phyloP scores from a whole-genome alignment of 2,888 invertebrate genomes.

The Mellilla xanthometata region DNA sequence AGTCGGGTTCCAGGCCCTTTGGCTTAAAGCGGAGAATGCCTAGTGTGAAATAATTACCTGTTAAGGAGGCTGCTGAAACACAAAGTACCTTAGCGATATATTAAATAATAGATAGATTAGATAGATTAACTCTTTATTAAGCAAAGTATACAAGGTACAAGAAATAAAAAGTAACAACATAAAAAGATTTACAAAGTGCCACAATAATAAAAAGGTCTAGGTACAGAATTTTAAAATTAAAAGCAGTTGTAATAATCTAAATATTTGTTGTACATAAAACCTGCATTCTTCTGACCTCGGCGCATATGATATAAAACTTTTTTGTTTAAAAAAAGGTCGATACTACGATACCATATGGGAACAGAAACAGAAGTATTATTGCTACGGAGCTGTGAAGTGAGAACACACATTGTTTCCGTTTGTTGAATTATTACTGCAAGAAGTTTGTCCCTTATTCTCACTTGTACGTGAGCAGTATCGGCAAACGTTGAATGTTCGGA shows the following conservation, averaged over 20 bases:
- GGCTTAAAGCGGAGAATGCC: too few relatives aligned
- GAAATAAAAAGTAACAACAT: too few relatives aligned
- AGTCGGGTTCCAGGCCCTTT: too few relatives aligned
- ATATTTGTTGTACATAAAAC: constrained; percentile 1
- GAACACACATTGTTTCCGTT: constrained; percentile 50
- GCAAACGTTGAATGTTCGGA: constrained; percentile 28
- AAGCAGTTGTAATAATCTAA: constrained; percentile 1
- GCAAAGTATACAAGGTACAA: too few relatives aligned
- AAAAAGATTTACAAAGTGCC: too few relatives aligned
- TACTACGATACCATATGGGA: constrained; percentile 41
- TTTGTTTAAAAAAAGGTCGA: constrained; percentile 56
- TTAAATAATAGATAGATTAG: too few relatives aligned
- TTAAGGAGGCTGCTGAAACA: too few relatives aligned
- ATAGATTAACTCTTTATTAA: too few relatives aligned
- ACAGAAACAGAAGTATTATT: constrained; percentile 45
- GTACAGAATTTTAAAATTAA: too few relatives aligned
- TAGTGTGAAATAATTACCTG: too few relatives aligned
- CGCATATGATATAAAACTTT: constrained; percentile 69
- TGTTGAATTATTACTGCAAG: constrained; percentile 42
- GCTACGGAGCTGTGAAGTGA: not conserved
- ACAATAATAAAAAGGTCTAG: too few relatives aligned
- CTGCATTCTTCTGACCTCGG: constrained; percentile 28
- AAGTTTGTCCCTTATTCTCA: constrained; percentile 42
- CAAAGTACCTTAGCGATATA: too few relatives aligned
- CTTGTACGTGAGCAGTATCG: constrained; percentile 35